Percentiles rank a stretch among this genome's conserved stretches.
Evolutionary conservation across 2,797 vertebrate species (phyloP).

Genomic region (Aselliscus stoliczkanus): DNA sequence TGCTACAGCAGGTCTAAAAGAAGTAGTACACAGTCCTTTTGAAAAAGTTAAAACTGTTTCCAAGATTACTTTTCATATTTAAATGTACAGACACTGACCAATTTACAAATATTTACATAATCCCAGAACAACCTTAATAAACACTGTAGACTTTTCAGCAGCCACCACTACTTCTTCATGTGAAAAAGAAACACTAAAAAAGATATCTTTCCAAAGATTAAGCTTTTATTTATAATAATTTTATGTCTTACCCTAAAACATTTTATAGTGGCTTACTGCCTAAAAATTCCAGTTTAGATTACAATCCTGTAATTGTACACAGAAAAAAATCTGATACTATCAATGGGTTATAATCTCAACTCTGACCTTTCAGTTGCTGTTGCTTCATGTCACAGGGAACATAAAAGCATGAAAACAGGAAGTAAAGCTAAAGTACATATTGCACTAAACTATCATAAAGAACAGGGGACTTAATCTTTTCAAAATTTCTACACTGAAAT

Average conservation of each 20-base stretch:
- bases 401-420: conserved; percentile 57
- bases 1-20: conserved; percentile 74
- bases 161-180: conserved; percentile 55
- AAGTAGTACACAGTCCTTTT: conserved; percentile 56
- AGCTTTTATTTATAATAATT: conserved; percentile 54
- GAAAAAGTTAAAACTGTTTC: conserved; percentile 71
- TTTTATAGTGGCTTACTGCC: conserved; percentile 59
- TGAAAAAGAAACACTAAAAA: conserved; percentile 69
- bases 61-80: conserved; percentile 66
- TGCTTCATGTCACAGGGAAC: conserved; percentile 58
- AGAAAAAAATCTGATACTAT: conserved; percentile 42
- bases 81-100: conserved; percentile 67
- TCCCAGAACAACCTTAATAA: conserved; percentile 58
- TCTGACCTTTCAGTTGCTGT: conserved; percentile 44
- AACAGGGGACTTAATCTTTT: conserved; percentile 29
- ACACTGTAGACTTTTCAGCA: conserved; percentile 64
- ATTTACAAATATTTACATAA: conserved; percentile 79
- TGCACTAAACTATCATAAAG: conserved; percentile 67
- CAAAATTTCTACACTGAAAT: conserved; percentile 8
- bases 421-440: conserved; percentile 62
- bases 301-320: conserved; percentile 39
- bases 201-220: conserved; percentile 57
- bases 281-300: conserved; percentile 75
- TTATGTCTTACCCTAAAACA: conserved; percentile 52
- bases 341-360: conserved; percentile 59